Evolutionary conservation across 2,888 invertebrate genomes (phyloP).

Genomic region (Drosophila vallismaia): DNA sequence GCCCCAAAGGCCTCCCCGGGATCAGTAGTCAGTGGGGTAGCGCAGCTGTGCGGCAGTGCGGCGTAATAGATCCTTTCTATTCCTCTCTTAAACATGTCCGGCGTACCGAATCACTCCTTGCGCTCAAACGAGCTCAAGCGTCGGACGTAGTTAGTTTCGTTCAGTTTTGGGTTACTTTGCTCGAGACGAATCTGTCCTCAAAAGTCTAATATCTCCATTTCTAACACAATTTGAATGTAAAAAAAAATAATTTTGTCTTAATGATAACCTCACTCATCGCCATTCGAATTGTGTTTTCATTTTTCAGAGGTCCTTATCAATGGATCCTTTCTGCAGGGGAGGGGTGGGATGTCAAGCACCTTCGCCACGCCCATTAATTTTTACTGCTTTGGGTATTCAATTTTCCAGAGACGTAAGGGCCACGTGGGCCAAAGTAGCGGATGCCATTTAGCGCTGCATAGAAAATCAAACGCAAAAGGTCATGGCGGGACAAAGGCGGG

Average conservation of each 20-base stretch:
- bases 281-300: not conserved
- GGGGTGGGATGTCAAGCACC: conserved; percentile 46
- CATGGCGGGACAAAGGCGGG: conserved; percentile 25
- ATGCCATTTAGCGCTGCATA: conserved; percentile 70
- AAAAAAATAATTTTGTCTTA: conserved; percentile 1
- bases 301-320: not conserved
- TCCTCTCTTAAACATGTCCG: not conserved
- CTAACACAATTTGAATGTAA: not conserved
- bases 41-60: not conserved
- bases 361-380: conserved; percentile 74
- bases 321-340: not conserved
- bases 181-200: not conserved
- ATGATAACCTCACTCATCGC: conserved; percentile 1
- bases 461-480: conserved; percentile 73
- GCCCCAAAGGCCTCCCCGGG: not conserved
- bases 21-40: not conserved
- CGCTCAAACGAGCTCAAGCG: not conserved
- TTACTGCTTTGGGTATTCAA: conserved; percentile 74
- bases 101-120: not conserved
- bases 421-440: conserved; percentile 31
- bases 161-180: not conserved
- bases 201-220: not conserved
- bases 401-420: conserved; percentile 50
- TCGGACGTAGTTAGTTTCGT: not conserved
- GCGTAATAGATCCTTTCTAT: not conserved